phyloP scores from a whole-genome alignment of 1,140 invertebrate species.

The Ditylenchus dipsaci region DNA sequence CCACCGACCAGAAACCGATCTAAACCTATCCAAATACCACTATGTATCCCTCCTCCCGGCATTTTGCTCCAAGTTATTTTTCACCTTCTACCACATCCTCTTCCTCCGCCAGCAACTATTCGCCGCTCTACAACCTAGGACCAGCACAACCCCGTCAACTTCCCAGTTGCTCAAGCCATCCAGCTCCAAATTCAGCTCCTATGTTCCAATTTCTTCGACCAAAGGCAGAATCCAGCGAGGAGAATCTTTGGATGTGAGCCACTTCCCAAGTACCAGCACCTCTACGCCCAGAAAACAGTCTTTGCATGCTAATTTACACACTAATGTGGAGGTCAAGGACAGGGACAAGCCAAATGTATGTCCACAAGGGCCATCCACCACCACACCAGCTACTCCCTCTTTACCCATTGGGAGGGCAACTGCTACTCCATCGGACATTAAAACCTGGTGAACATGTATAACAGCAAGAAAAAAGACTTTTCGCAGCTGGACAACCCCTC shows the following conservation, averaged over 20 bases:
- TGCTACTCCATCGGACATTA: not conserved
- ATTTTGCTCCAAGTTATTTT: not conserved
- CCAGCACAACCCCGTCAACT: not conserved
- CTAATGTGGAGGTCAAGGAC: too few species aligned
- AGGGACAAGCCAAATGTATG: too few species aligned
- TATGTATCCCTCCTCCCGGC: not conserved
- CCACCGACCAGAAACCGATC: too few species aligned
- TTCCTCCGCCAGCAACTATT: not conserved
- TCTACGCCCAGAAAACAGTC: too few species aligned
- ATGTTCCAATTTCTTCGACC: too few species aligned
- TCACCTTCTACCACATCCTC: not conserved
- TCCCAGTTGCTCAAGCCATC: not conserved
- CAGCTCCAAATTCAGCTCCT: not conserved
- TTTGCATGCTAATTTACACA: too few species aligned
- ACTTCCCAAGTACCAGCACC: too few species aligned
- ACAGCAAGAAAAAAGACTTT: constrained; percentile 9
- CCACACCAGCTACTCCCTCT: not conserved
- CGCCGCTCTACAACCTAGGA: not conserved
- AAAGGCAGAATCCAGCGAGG: too few species aligned
- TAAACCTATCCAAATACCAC: not conserved
- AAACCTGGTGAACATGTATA: constrained; percentile 1
- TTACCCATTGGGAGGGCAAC: not conserved
- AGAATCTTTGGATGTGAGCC: too few species aligned
- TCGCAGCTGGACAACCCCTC: not conserved
- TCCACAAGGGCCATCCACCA: not conserved